Evolutionary conservation across 1,140 invertebrate species (phyloP), one percentile per base, ranked within the genome.

Genomic region (Prorops nasuta): DNA sequence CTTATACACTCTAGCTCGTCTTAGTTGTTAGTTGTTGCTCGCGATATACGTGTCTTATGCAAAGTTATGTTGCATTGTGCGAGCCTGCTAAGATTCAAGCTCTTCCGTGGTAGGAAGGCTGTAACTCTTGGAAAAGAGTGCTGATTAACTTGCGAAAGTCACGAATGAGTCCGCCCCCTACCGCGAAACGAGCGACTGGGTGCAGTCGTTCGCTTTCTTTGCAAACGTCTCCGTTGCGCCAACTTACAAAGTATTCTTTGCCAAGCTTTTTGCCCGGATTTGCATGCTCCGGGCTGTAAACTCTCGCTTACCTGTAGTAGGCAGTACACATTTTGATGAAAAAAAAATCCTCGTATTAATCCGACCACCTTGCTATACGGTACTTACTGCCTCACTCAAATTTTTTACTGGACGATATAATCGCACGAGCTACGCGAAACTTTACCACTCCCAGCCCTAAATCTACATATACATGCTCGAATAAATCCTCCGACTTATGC

Each of bases 11-110:
- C n/a, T n/a, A n/a, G n/a, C n/a, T n/a, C 60, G 56, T 63, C 71
- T 72, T 70, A 73, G 71, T 73, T 72, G 72, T 75, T 72, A 70
- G 70, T 71, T 66, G 70, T 71, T 72, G 67, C 63, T 63, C 41
- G n/a, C n/a, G 51, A 46, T 63, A 44, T 63, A 59, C 56, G 58
- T 56, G 58, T 63, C 61, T 57, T 58, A 60, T 60, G 57, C 63
- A 66, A 74, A 74, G 63, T 74, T 74, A 67, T 64, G 59, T 57
- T 56, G 58, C 64, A 67, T 70, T 72, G 69, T 67, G 59, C 58
- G 50, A 66, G 51, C 61, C 55, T 49, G 55, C 55, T 55, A 60
- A 63, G 64, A 66, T 64, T 54, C 59, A 57, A 53, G 44, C 54
- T 60, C 50, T 48, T 35, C 47, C 39, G n/a, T 48, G 16, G 22